Percentiles rank a stretch among this genome's conserved stretches.
These are phyloP conservation scores for Pinna nobilis DNA, from an alignment of 1,140 invertebrate species.

Conservation along the genomic window DNA sequence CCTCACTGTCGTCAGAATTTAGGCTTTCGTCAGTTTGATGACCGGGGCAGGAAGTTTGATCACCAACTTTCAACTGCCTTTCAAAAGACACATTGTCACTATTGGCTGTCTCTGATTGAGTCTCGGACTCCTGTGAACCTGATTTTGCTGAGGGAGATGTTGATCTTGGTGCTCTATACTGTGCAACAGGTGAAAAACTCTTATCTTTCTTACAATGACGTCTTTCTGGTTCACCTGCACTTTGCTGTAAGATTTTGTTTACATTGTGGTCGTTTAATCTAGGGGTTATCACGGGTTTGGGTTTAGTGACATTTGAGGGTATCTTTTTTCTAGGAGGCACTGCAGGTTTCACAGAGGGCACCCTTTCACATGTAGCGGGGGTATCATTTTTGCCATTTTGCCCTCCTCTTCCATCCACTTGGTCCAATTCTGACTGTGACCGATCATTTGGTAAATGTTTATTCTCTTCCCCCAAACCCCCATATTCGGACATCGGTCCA, in stretches of 20 bases:
- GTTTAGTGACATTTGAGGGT: background rate
- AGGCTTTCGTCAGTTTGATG: background rate
- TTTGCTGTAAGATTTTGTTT: background rate
- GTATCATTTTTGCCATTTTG: too few relatives aligned
- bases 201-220: background rate
- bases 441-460: too few relatives aligned
- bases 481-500: background rate
- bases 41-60: background rate
- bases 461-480: background rate
- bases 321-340: constrained; percentile 3
- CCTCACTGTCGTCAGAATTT: background rate
- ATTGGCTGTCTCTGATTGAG: too few relatives aligned
- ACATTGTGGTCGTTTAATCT: background rate
- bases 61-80: constrained; percentile 3
- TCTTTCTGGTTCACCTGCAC: constrained; percentile 11
- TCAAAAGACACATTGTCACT: too few relatives aligned
- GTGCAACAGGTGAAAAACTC: background rate
- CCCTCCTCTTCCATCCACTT: too few relatives aligned
- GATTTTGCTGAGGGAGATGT: background rate
- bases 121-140: constrained; percentile 13
- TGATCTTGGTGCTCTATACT: background rate
- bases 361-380: too few relatives aligned
- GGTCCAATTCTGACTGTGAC: too few relatives aligned
- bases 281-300: background rate
- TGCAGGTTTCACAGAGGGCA: constrained; percentile 3